Evolutionary conservation across 2,113 vertebrate species (phyloP).

Genomic region (Nothocercus nigrocapillus): DNA sequence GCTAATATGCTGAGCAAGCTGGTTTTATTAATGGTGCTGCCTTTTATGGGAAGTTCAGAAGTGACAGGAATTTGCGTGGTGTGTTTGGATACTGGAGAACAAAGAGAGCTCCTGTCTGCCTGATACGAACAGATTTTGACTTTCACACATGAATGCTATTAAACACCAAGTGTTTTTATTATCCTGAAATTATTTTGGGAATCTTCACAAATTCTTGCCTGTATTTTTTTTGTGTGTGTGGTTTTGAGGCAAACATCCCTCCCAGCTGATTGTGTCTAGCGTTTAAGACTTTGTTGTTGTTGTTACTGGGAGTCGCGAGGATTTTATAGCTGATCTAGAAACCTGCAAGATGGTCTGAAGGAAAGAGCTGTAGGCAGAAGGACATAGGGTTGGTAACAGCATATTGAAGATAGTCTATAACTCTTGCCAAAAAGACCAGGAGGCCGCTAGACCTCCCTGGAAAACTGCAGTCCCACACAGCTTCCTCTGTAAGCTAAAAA

Average conservation of each 20-base stretch:
- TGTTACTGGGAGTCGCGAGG: not conserved
- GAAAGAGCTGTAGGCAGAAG: not conserved
- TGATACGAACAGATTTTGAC: not conserved
- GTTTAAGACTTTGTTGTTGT: not conserved
- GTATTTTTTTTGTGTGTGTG: not conserved
- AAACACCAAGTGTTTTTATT: constrained; percentile 1
- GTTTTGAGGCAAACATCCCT: not conserved
- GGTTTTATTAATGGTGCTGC: constrained; percentile 30
- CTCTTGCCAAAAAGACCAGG: not conserved
- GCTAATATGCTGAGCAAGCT: not conserved
- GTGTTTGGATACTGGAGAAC: not conserved
- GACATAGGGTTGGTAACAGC: not conserved
- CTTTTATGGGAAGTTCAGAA: not conserved
- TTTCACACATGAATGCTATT: not conserved
- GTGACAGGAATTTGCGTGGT: not conserved
- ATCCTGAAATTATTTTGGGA: not conserved
- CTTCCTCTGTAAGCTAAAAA: not conserved
- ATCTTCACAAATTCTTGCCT: not conserved
- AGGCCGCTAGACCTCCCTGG: not conserved
- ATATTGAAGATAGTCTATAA: not conserved
- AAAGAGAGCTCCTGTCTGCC: not conserved
- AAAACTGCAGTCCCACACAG: not conserved
- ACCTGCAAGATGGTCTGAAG: not conserved
- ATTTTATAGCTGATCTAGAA: not conserved
- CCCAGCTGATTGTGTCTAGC: not conserved